phyloP scores from a whole-genome alignment of 2,797 vertebrate species.

The Cyprinella venusta region DNA sequence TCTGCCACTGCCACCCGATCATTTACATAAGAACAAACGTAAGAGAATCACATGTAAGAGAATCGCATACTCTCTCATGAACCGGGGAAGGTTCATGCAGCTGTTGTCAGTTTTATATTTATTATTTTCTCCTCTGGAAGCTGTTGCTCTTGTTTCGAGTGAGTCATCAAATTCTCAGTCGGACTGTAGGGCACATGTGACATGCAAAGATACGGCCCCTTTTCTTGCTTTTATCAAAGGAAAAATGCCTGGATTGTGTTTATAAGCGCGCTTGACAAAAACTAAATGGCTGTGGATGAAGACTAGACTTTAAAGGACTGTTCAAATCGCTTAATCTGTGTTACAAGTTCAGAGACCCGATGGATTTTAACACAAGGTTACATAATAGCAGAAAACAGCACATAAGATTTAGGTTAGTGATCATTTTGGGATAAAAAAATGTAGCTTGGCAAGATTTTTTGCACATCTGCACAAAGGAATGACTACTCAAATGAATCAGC shows the following conservation, averaged over 20 bases:
- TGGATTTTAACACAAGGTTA: slow-evolving; percentile 21
- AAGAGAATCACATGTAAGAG: neutral
- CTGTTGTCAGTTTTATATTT: slow-evolving; percentile 20
- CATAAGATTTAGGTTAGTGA: slow-evolving; percentile 18
- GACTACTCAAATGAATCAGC: neutral
- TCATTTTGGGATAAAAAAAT: neutral
- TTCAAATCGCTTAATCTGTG: slow-evolving; percentile 19
- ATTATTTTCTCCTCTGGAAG: slow-evolving; percentile 14
- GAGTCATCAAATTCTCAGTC: slow-evolving; percentile 51
- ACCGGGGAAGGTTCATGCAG: neutral
- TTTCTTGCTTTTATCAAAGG: slow-evolving; percentile 26
- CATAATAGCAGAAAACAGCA: slow-evolving; percentile 10
- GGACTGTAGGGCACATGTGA: slow-evolving; percentile 32
- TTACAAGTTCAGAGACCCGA: neutral
- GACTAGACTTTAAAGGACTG: neutral
- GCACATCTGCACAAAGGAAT: neutral
- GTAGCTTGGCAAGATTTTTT: neutral
- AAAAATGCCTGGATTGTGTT: neutral
- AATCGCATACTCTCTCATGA: neutral
- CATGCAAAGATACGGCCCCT: neutral
- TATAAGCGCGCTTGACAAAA: slow-evolving; percentile 14
- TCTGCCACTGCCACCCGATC: neutral
- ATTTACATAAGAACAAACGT: slow-evolving; percentile 2
- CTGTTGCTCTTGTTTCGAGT: slow-evolving; percentile 31
- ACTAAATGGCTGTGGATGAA: neutral